Conservation (phyloP, 2,888 invertebrate genomes). For the Byasa hedistus region DNA sequence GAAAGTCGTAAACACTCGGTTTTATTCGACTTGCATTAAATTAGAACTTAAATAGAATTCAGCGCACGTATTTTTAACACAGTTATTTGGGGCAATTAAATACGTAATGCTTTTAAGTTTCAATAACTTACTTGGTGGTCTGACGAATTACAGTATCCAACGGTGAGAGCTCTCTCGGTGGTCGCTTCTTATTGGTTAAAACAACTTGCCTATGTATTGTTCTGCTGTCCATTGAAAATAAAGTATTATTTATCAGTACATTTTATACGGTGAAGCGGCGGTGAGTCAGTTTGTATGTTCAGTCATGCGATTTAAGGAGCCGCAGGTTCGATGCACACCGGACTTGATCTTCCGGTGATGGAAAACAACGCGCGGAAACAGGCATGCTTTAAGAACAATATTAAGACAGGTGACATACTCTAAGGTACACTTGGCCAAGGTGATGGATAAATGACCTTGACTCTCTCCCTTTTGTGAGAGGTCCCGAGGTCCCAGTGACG, state of each 20-base stretch:
- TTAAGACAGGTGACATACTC: too few species aligned
- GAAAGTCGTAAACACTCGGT: slow-evolving; percentile 1
- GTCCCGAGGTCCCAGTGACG: too few species aligned
- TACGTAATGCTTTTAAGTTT: neutral
- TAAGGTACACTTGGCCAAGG: neutral
- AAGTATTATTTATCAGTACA: neutral
- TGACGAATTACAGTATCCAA: slow-evolving; percentile 46
- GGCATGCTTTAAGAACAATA: too few species aligned
- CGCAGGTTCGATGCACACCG: too few species aligned
- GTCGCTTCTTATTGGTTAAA: slow-evolving; percentile 43
- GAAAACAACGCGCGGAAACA: too few species aligned
- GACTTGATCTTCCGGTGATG: too few species aligned
- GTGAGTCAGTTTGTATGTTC: too few species aligned
- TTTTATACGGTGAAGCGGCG: too few species aligned
- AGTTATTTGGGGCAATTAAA: neutral
- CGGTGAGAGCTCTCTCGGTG: slow-evolving; percentile 49
- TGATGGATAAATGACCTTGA: neutral
- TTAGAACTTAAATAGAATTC: neutral
- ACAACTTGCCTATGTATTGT: slow-evolving; percentile 51
- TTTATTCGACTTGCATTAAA: neutral
- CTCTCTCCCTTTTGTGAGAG: too few species aligned
- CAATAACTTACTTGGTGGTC: slow-evolving; percentile 41
- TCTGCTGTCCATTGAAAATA: slow-evolving; percentile 58
- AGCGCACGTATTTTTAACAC: neutral
- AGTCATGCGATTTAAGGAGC: too few species aligned